These are phyloP conservation scores for Paragorgia papillata DNA, from an alignment of 92 coral and sea anemone genomes.

Conservation along the genomic window DNA sequence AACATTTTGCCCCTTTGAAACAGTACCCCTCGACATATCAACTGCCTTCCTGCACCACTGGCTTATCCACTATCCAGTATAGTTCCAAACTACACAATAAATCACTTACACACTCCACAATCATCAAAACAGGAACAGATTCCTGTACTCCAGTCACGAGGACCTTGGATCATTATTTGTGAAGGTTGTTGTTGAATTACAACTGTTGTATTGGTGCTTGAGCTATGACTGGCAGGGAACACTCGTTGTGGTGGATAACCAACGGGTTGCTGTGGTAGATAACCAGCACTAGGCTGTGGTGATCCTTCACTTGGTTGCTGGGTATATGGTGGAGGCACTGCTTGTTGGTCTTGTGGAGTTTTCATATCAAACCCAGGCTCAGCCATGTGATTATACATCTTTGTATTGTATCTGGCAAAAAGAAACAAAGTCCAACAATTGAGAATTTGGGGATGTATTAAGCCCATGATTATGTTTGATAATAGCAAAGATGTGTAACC, in stretches of 20 bases:
- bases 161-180: slow-evolving; percentile 19
- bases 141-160: slow-evolving; percentile 28
- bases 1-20: too few relatives aligned
- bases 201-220: slow-evolving; percentile 19
- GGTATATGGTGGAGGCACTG: slow-evolving; percentile 8
- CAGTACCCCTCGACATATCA: too few relatives aligned
- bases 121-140: slow-evolving; percentile 42
- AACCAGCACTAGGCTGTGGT: background rate
- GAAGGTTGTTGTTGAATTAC: slow-evolving; percentile 17
- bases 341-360: background rate
- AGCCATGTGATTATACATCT: slow-evolving; percentile 27
- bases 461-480: too few relatives aligned
- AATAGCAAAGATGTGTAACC: too few relatives aligned
- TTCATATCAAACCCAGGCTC: slow-evolving; percentile 4
- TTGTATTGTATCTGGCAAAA: too few relatives aligned
- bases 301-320: background rate
- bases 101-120: slow-evolving; percentile 41
- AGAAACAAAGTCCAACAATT: too few relatives aligned
- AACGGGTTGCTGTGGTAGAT: background rate
- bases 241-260: slow-evolving; percentile 12
- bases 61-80: too few relatives aligned
- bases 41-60: too few relatives aligned
- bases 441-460: too few relatives aligned
- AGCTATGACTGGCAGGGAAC: background rate
- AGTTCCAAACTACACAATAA: too few relatives aligned